Base-by-base conservation (phyloP, 1,140 invertebrate genomes). In the Zaprionus kolodkinae region DNA sequence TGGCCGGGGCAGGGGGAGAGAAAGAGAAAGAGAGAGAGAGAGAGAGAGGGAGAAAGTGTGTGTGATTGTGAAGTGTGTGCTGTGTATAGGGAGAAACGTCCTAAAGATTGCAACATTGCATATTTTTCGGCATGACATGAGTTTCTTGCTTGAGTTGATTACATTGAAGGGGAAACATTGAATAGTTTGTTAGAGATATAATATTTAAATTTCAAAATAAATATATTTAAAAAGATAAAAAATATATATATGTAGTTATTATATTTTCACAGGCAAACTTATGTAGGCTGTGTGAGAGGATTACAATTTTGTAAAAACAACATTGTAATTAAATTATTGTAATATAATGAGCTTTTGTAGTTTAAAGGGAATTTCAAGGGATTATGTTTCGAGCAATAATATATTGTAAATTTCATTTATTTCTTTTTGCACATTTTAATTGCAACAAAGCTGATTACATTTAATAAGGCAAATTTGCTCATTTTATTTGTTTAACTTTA, bases 31-130 rank as follows among this genome's bases (percentile, higher is more conserved):
- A 56, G 6, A 38, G 25, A 15, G n/a, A 15, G n/a, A 33, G 21
- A 21, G 21, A 56, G 6, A 38, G 25, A 15, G n/a, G 7, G n/a
- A 33, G 21, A 21, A 2, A 2, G 1, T 7, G 52, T 43, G 36
- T 33, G 52, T 35, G 25, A 4, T 0, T 21, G 33, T 9, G 33
- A 10, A 4, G 7, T 21, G 33, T 9, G 33, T 35, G 33, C 33
- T 21, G 21, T 21, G 21, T 21, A 21, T 10, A 27, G 7, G 43
- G 10, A 33, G 45, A 64, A 50, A 52, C 57, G 12, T 57, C n/a
- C 25, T n/a, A 10, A 30, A 35, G 21, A 35, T 54, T 61, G 56
- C 57, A 36, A 13, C 64, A 27, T 45, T 45, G n/a, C 40, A 45
- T 45, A 50, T 21, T 50, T 17, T 48, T 30, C 4, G 27, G 21